These are phyloP conservation scores for Apis cerana DNA, from an alignment of 1,140 invertebrate species.

Conservation along the genomic window DNA sequence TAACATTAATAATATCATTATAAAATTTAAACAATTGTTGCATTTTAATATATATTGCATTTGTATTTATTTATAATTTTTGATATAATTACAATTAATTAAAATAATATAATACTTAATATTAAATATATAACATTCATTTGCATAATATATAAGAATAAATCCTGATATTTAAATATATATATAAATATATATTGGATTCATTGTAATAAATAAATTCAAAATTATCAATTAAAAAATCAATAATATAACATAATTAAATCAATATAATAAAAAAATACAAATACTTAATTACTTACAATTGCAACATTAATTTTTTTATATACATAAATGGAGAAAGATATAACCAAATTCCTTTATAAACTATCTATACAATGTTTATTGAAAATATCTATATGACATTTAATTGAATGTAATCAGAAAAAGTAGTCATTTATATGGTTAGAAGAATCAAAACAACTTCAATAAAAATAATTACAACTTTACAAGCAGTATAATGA, in stretches of 20 bases:
- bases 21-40: neutral
- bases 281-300: neutral
- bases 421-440: constrained; percentile 4
- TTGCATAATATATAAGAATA: neutral
- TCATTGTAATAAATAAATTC: neutral
- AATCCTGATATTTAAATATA: neutral
- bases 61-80: neutral
- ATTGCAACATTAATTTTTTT: neutral
- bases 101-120: neutral
- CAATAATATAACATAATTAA: neutral
- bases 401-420: neutral
- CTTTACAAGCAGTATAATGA: neutral
- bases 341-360: neutral
- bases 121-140: neutral
- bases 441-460: constrained; percentile 41
- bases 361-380: neutral
- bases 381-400: neutral
- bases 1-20: neutral
- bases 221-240: constrained; percentile 6
- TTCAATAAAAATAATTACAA: constrained; percentile 1
- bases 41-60: neutral
- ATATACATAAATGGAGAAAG: neutral
- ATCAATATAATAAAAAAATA: neutral
- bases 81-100: neutral
- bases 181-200: neutral